Evolutionary conservation across 2,797 vertebrate genomes (phyloP).

Genomic region (Coreius guichenoti): DNA sequence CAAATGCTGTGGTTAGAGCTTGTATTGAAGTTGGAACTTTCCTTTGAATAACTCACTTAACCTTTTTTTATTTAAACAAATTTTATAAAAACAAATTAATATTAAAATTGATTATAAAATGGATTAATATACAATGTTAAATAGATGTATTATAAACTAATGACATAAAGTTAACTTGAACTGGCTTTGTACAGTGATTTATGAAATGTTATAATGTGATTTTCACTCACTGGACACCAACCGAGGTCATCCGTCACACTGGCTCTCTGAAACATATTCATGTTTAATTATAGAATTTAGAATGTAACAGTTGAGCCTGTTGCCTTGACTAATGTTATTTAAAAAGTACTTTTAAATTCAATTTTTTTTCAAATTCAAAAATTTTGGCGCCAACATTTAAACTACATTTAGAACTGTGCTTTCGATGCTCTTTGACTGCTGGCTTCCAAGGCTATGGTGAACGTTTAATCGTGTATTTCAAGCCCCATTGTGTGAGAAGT

Average conservation of each 20-base stretch:
- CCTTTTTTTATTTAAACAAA: background rate
- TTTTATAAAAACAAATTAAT: too few species aligned
- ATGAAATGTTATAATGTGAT: constrained; percentile 22
- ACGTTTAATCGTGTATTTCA: constrained; percentile 75
- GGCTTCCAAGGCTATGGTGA: constrained; percentile 29
- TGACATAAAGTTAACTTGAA: background rate
- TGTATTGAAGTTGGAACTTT: background rate
- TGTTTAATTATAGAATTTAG: constrained; percentile 33
- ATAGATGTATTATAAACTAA: background rate
- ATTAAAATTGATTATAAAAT: background rate
- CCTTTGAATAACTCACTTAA: background rate
- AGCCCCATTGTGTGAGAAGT: constrained; percentile 83
- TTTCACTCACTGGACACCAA: constrained; percentile 31
- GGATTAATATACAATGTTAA: background rate
- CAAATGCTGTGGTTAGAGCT: background rate
- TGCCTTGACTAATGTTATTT: background rate
- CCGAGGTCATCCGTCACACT: constrained; percentile 44
- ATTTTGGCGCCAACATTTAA: background rate
- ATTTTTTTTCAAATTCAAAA: background rate
- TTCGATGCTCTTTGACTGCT: background rate
- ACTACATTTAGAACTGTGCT: constrained; percentile 3
- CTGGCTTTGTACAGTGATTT: background rate
- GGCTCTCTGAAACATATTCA: constrained; percentile 22
- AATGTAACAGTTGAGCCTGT: background rate
- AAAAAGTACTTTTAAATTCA: constrained; percentile 20